These are phyloP conservation scores for Drosophila albomicans DNA, from an alignment of 1,140 invertebrate species.

Conservation along the genomic window DNA sequence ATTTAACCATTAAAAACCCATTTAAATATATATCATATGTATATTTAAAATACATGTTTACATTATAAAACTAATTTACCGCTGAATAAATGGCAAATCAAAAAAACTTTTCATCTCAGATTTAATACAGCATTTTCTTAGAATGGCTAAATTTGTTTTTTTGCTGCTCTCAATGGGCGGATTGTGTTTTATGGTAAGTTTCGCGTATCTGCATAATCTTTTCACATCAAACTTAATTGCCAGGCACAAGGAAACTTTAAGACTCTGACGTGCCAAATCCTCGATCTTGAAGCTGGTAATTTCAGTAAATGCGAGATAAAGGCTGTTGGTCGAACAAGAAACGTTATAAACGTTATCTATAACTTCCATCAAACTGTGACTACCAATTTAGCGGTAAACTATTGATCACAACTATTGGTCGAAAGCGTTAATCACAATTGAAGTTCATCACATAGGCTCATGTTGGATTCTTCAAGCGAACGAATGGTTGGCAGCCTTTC, in stretches of 20 bases:
- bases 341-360: slow-evolving; percentile 20
- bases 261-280: slow-evolving; percentile 19
- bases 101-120: background rate
- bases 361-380: background rate
- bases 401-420: background rate
- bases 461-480: slow-evolving; percentile 3
- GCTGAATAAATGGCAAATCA: too few species aligned
- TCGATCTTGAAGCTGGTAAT: background rate
- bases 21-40: too few species aligned
- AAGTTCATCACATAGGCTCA: background rate
- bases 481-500: slow-evolving; percentile 39
- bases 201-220: too few species aligned
- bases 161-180: background rate
- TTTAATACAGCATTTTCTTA: background rate
- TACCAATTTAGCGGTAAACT: background rate
- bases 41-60: too few species aligned
- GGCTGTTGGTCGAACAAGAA: slow-evolving; percentile 30
- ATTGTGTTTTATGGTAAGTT: background rate
- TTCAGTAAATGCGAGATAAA: slow-evolving; percentile 27
- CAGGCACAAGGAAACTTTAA: slow-evolving; percentile 35
- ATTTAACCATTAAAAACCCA: too few species aligned
- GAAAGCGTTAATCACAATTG: too few species aligned
- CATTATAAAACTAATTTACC: too few species aligned
- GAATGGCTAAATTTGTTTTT: background rate
- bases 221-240: background rate